Evolutionary conservation across 2,888 invertebrate species (phyloP).

Genomic region (Lutraria lutraria): DNA sequence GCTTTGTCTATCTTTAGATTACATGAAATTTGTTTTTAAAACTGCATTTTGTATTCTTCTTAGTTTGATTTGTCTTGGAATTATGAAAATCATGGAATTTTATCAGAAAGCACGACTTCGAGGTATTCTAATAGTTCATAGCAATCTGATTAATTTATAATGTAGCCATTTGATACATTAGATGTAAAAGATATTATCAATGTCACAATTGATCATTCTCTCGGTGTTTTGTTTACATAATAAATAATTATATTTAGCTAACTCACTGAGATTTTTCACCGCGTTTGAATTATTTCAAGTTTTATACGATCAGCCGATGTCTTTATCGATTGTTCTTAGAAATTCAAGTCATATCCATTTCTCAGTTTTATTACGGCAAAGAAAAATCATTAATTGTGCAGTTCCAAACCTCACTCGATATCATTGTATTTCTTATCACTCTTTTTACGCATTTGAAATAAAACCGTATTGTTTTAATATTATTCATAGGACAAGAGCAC

Average conservation of each 20-base stretch:
- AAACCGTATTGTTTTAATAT: constrained; percentile 25
- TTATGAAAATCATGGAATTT: background rate
- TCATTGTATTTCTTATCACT: constrained; percentile 4
- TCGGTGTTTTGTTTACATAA: background rate
- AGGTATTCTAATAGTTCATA: background rate
- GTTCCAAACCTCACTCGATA: constrained; percentile 7
- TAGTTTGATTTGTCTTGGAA: too few relatives aligned
- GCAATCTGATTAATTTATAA: background rate
- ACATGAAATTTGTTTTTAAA: too few relatives aligned
- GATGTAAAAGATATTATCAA: constrained; percentile 2
- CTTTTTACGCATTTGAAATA: constrained; percentile 1
- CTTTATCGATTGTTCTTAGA: background rate
- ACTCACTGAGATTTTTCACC: background rate
- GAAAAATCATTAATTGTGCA: constrained; percentile 26
- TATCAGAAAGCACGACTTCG: background rate
- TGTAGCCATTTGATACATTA: background rate
- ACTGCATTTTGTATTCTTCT: too few relatives aligned
- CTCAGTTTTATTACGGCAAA: background rate
- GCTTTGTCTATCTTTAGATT: too few relatives aligned
- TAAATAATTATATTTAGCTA: constrained; percentile 6
- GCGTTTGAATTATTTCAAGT: background rate
- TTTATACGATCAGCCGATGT: background rate
- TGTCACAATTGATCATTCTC: background rate
- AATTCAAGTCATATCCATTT: constrained; percentile 24
- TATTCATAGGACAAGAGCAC: constrained; percentile 8